A percentile compares a stretch with the other conserved stretches of the same genome.
Evolutionary conservation across 1,140 invertebrate genomes (phyloP).

Genomic region (Drosophila novamexicana): DNA sequence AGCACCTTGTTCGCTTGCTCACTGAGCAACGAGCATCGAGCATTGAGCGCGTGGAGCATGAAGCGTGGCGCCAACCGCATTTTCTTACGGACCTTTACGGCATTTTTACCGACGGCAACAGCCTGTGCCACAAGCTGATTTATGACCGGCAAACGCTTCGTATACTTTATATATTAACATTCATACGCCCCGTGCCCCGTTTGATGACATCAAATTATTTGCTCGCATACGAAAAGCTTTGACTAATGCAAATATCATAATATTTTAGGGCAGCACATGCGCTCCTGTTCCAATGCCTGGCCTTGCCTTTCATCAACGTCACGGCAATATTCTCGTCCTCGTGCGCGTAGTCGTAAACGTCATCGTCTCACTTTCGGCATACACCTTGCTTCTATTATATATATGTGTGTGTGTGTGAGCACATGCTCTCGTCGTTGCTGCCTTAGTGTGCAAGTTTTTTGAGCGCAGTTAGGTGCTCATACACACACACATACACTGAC

Average conservation of each 20-base stretch:
- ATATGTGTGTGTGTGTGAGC: conserved; percentile 31
- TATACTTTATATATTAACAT: conserved; percentile 1
- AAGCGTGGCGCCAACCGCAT: conserved; percentile 21
- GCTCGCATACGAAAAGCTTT: background rate
- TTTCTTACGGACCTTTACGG: background rate
- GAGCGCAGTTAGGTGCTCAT: conserved; percentile 70
- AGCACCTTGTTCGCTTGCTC: conserved; percentile 68
- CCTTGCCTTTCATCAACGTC: conserved; percentile 50
- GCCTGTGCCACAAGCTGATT: conserved; percentile 51
- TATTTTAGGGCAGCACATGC: conserved; percentile 41
- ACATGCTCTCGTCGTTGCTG: conserved; percentile 60
- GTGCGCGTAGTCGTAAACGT: conserved; percentile 55
- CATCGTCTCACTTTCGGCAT: conserved; percentile 67
- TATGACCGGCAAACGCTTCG: conserved; percentile 22
- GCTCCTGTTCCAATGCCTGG: conserved; percentile 7
- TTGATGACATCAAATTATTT: conserved; percentile 17
- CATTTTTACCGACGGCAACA: conserved; percentile 22
- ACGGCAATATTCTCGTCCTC: conserved; percentile 52
- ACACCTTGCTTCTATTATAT: conserved; percentile 54
- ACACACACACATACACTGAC: conserved; percentile 6
- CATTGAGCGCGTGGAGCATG: conserved; percentile 20
- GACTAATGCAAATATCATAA: conserved; percentile 1
- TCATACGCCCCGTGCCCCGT: background rate
- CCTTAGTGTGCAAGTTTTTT: conserved; percentile 54
- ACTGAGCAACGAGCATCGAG: conserved; percentile 27